Conservation (phyloP, 1,140 invertebrate genomes). For the Euwallacea similis region DNA sequence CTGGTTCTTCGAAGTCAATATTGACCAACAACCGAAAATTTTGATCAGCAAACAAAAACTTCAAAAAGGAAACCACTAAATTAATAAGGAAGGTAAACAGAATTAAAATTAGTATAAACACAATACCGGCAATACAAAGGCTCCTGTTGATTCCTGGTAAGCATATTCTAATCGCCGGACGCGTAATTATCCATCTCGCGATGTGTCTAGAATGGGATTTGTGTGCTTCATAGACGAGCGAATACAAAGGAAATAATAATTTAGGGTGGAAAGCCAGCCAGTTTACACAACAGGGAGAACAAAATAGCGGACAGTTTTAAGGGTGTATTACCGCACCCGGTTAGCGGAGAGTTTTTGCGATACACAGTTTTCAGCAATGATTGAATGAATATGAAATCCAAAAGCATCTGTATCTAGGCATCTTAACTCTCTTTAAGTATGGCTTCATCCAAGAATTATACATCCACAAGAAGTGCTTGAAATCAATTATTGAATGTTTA, state of each 20-base stretch:
- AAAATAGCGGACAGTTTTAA: conserved; percentile 24
- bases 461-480: too few relatives aligned
- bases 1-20: neutral
- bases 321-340: conserved; percentile 11
- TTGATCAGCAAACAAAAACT: conserved; percentile 10
- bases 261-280: conserved; percentile 23
- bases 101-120: conserved; percentile 35
- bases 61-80: conserved; percentile 13
- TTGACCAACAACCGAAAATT: conserved; percentile 10
- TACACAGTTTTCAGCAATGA: neutral
- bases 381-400: neutral
- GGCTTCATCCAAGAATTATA: too few relatives aligned
- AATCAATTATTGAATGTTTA: too few relatives aligned
- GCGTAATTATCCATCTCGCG: neutral
- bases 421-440: too few relatives aligned
- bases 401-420: too few relatives aligned
- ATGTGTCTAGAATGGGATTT: conserved; percentile 7
- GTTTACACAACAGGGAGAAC: conserved; percentile 20
- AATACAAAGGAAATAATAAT: conserved; percentile 24
- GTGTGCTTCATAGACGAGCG: conserved; percentile 3
- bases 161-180: conserved; percentile 10
- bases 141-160: conserved; percentile 14
- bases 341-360: neutral
- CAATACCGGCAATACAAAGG: neutral
- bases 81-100: conserved; percentile 29